Base-by-base conservation (phyloP, 2,888 invertebrate species). In the Drepana falcataria region DNA sequence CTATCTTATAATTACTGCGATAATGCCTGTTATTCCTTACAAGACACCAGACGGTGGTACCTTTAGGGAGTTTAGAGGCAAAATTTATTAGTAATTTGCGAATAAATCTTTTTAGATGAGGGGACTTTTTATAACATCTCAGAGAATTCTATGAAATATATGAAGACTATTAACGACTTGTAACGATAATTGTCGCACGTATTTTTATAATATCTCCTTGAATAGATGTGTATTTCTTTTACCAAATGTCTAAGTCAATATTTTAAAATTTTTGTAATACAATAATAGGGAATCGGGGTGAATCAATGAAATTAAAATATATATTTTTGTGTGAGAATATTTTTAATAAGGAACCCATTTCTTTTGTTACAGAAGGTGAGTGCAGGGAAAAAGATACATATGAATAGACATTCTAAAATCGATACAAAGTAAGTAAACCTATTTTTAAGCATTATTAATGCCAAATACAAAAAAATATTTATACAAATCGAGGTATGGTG, bases 181-280 rank as follows among this genome's bases (percentile, higher is more conserved):
- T 91, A 84, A 83, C 76, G 89, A 90, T 91, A 91, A 91, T 91
- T 91, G 91, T 91, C 91, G 84, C 91, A 90, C 90, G 88, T 91
- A 91, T 89, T 89, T 90, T 85, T 88, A 76, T 87, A 85, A 76
- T 79, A 79, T 68, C 77, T 73, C 73, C 75, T 71, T 77, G 69
- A 71, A 78, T 77, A 72, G 67, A 69, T 68, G 69, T 64, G 59
- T 67, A 65, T 66, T 60, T 55, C 56, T 68, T 61, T 52, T 60
- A 55, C 55, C 61, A 62, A 9, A 44, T 9, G 61, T 71, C 69
- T 75, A 71, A 71, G 68, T 71, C 71, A 74, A 69, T 60, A 63
- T 72, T 75, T 83, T 81, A 75, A 80, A 77, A 81, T 76, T 74
- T 54, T 53, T 44, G 48, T 66, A 68, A 72, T 21, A 21, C 51